A percentile compares a stretch with the other conserved stretches of the same genome.
phyloP scores from a whole-genome alignment of 1,140 invertebrate genomes.

The Ceratosolen fusciceps region DNA sequence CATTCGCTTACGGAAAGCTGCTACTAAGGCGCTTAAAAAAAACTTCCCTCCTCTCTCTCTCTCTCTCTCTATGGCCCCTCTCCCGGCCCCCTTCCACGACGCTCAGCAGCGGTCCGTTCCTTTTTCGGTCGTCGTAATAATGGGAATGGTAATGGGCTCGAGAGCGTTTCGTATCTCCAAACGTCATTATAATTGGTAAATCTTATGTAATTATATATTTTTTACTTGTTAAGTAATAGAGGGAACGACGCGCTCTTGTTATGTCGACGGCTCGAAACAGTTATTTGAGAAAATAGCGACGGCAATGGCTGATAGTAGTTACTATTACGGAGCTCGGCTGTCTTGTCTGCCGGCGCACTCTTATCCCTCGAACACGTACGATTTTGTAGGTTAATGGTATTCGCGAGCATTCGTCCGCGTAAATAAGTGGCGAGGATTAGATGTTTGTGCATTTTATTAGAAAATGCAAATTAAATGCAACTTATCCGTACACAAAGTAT shows the following conservation, averaged over 20 bases:
- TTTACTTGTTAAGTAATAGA: background rate
- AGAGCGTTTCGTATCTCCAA: too few species aligned
- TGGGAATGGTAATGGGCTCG: background rate
- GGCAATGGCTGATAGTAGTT: background rate
- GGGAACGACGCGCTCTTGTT: background rate
- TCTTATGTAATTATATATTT: too few species aligned
- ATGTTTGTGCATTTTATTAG: background rate
- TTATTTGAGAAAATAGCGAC: background rate
- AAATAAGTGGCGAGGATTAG: background rate
- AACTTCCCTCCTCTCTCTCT: too few species aligned
- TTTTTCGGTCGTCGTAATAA: too few species aligned
- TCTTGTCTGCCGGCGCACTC: background rate
- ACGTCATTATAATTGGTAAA: too few species aligned
- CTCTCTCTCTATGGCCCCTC: too few species aligned
- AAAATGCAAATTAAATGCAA: slow-evolving; percentile 12
- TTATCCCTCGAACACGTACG: background rate
- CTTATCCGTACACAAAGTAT: background rate
- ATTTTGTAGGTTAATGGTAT: slow-evolving; percentile 13
- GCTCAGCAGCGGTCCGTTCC: too few species aligned
- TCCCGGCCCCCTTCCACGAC: too few species aligned
- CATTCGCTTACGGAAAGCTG: too few species aligned
- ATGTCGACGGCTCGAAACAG: background rate
- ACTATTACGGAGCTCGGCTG: too few species aligned
- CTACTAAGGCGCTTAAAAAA: too few species aligned
- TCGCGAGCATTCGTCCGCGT: background rate